These are phyloP conservation scores for Chorisops tibialis DNA, from an alignment of 2,888 invertebrate genomes.

Conservation along the genomic window DNA sequence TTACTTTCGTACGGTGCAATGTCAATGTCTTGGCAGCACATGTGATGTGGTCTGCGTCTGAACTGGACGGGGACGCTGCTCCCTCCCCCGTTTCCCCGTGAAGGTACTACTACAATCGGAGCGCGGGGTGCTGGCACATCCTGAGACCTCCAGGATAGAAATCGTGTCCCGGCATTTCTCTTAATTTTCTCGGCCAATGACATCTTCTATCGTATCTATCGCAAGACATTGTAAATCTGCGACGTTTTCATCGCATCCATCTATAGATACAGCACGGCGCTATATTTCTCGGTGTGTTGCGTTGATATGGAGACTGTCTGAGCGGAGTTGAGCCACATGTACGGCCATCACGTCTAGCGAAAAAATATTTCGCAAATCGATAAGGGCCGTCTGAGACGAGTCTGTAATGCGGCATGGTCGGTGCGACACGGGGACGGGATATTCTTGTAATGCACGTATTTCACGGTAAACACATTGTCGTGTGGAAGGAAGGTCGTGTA, in stretches of 20 bases:
- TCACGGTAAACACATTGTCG: constrained; percentile 14
- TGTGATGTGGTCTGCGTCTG: no score
- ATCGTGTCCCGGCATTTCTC: not conserved
- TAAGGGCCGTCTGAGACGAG: constrained; percentile 23
- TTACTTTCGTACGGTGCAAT: no score
- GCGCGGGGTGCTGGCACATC: no score
- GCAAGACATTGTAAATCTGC: constrained; percentile 20
- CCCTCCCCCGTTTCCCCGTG: no score
- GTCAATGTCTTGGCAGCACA: no score
- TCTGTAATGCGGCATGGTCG: constrained; percentile 1
- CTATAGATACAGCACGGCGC: no score
- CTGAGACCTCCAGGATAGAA: no score
- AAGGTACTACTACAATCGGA: no score
- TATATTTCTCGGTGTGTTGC: no score
- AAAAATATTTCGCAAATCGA: constrained; percentile 23
- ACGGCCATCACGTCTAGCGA: constrained; percentile 14
- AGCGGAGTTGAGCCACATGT: constrained; percentile 5
- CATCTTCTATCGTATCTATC: constrained; percentile 4
- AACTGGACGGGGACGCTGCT: no score
- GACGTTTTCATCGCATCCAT: constrained; percentile 12
- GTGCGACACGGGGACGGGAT: constrained; percentile 7
- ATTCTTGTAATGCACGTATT: constrained; percentile 16
- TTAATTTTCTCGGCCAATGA: constrained; percentile 20
- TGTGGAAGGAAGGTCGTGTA: constrained; percentile 21
- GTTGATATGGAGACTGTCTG: no score